These are phyloP conservation scores for Tylochromis polylepis DNA, from an alignment of 2,113 vertebrate species.

Conservation along the genomic window DNA sequence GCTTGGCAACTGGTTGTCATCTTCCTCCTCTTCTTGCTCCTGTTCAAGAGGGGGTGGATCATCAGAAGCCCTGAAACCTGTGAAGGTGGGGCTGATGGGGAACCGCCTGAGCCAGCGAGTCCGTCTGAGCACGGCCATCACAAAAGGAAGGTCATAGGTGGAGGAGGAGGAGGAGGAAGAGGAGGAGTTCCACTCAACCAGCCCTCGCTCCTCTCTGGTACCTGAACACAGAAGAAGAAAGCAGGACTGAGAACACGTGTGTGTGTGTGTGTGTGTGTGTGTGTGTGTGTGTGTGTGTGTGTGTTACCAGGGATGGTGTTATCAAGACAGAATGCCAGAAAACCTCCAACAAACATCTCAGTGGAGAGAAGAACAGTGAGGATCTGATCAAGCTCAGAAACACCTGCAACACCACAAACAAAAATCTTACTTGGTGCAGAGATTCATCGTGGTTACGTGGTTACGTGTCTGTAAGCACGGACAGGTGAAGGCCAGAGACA, in stretches of 20 bases:
- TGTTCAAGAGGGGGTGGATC: not conserved
- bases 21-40: not conserved
- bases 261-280: not conserved
- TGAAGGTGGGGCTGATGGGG: conserved; percentile 88
- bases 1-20: not conserved
- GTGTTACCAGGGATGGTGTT: conserved; percentile 91
- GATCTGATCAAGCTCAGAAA: conserved; percentile 89
- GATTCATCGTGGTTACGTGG: not conserved
- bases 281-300: not conserved
- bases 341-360: conserved; percentile 96
- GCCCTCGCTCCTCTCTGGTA: conserved; percentile 82
- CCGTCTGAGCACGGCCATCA: conserved; percentile 78
- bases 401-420: conserved; percentile 67
- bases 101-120: conserved; percentile 72
- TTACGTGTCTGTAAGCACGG: fast-evolving
- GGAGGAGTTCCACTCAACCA: conserved; percentile 81
- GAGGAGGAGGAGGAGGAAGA: conserved; percentile 61
- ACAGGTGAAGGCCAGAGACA: not conserved
- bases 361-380: conserved; percentile 92
- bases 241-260: not conserved
- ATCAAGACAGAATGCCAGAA: conserved; percentile 88
- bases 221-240: conserved; percentile 64
- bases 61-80: conserved; percentile 63
- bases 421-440: not conserved
- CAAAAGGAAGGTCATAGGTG: conserved; percentile 87